These are phyloP conservation scores for Mimas tiliae DNA, from an alignment of 2,888 invertebrate genomes.

Conservation along the genomic window DNA sequence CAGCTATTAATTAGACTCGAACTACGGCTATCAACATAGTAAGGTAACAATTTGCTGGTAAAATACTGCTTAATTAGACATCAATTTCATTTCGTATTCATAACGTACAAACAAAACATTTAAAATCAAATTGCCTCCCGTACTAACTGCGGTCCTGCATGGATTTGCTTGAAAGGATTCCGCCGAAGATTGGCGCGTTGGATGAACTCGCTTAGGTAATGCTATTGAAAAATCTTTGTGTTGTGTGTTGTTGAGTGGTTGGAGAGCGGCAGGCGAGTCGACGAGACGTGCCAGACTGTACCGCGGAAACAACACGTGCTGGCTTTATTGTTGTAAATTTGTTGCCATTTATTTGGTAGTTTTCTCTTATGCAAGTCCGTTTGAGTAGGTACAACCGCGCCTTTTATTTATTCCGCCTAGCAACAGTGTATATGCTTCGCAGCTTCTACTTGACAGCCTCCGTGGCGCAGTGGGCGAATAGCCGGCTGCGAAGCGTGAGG, in stretches of 20 bases:
- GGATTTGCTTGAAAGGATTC: slow-evolving; percentile 24
- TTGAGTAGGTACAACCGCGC: too few species aligned
- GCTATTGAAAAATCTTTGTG: slow-evolving; percentile 21
- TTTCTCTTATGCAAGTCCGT: too few species aligned
- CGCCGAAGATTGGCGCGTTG: slow-evolving; percentile 11
- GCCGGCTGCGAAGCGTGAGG: too few species aligned
- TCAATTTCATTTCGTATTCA: too few species aligned
- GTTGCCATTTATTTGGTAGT: neutral
- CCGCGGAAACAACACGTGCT: neutral
- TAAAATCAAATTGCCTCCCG: neutral
- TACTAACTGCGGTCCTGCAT: neutral
- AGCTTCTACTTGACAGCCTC: too few species aligned
- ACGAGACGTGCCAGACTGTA: neutral
- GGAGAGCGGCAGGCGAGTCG: neutral
- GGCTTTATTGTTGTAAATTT: neutral
- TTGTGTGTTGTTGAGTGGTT: neutral
- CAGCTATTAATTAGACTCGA: too few species aligned
- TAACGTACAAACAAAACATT: neutral
- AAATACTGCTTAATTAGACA: too few species aligned
- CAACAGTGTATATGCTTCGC: too few species aligned
- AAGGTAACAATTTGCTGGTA: too few species aligned
- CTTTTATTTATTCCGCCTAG: too few species aligned
- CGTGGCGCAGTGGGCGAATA: too few species aligned
- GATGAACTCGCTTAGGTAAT: slow-evolving; percentile 10
- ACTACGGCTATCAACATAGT: too few species aligned